These are phyloP conservation scores for Temnothorax nylanderi DNA, from an alignment of 1,140 invertebrate species.

Conservation along the genomic window DNA sequence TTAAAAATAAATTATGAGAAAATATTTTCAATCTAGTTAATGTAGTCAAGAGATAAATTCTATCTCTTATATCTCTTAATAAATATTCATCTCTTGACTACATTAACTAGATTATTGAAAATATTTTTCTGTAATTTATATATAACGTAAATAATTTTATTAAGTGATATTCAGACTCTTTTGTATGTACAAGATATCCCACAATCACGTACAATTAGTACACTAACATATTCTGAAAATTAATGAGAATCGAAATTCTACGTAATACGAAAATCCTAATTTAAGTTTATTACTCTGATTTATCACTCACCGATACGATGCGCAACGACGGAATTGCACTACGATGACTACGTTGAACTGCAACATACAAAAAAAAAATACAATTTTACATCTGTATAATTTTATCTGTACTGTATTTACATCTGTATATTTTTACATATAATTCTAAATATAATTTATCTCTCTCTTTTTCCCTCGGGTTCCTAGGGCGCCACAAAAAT, in stretches of 20 bases:
- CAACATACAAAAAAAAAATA: too few relatives aligned
- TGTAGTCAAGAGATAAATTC: not conserved
- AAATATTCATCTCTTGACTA: not conserved
- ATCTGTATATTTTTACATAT: not conserved
- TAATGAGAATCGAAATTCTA: too few relatives aligned
- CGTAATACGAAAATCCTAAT: too few relatives aligned
- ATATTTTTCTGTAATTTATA: not conserved
- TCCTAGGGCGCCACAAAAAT: not conserved
- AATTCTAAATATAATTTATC: constrained; percentile 36
- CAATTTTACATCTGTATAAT: not conserved
- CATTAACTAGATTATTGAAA: not conserved
- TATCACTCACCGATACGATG: too few relatives aligned
- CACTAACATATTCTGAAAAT: too few relatives aligned
- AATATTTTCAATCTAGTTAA: constrained; percentile 6
- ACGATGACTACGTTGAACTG: too few relatives aligned
- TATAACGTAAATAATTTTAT: too few relatives aligned
- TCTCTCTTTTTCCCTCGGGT: not conserved
- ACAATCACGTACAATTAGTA: not conserved
- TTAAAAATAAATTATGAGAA: not conserved
- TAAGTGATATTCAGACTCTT: not conserved
- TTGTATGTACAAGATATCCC: not conserved
- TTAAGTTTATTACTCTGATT: too few relatives aligned
- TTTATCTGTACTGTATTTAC: not conserved
- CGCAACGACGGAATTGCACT: too few relatives aligned
- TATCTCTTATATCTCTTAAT: too few relatives aligned